These are phyloP conservation scores for Cromileptes altivelis DNA, from an alignment of 2,113 vertebrate genomes.

Conservation along the genomic window DNA sequence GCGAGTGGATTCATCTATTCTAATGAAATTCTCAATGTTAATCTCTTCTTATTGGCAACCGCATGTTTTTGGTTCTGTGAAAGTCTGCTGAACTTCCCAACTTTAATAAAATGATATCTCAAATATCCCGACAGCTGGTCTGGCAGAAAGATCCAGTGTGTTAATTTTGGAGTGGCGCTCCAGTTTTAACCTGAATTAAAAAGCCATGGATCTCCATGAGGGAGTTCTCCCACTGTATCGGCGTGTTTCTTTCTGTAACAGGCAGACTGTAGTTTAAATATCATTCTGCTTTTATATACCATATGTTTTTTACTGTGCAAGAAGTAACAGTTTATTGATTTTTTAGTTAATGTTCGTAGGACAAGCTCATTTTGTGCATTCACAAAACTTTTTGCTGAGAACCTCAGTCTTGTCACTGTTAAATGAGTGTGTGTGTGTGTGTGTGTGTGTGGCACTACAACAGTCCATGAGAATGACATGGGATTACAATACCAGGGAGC, in stretches of 20 bases:
- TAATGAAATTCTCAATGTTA: conserved; percentile 30
- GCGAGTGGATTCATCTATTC: background rate
- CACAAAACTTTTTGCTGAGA: background rate
- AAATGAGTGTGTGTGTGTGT: background rate
- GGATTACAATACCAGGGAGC: conserved; percentile 26
- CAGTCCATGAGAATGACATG: background rate
- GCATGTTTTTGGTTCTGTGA: conserved; percentile 37
- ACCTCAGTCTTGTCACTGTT: background rate
- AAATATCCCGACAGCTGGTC: conserved; percentile 48
- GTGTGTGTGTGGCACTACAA: background rate
- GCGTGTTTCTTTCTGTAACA: conserved; percentile 25
- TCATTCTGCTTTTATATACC: conserved; percentile 10
- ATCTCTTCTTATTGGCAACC: conserved; percentile 40
- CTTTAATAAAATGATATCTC: conserved; percentile 53
- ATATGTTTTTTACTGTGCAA: background rate
- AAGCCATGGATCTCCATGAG: conserved; percentile 35
- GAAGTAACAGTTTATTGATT: background rate
- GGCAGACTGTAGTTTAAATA: conserved; percentile 30
- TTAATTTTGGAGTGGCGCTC: conserved; percentile 66
- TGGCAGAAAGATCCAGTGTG: conserved; percentile 45
- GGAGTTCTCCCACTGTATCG: conserved; percentile 24
- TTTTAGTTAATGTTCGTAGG: background rate
- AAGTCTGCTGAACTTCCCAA: conserved; percentile 41
- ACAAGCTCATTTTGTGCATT: background rate
- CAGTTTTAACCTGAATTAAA: conserved; percentile 61